These are phyloP conservation scores for Peromyscus polionotus DNA, from an alignment of 2,113 vertebrate species.

Conservation along the genomic window DNA sequence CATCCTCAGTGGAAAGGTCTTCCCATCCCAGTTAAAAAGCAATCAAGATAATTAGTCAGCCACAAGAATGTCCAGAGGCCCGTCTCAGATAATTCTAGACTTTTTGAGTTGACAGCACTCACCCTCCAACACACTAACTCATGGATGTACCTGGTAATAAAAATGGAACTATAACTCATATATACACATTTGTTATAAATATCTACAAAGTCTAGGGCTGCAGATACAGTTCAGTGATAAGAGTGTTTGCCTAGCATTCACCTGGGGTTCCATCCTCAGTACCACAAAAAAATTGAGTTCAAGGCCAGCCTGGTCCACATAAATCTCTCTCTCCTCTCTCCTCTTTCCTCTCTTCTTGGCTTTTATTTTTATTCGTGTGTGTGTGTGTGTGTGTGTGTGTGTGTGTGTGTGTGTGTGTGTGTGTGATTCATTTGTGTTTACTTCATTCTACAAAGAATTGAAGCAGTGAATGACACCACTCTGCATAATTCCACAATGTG, in stretches of 20 bases:
- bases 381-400: not conserved
- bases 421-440: not conserved
- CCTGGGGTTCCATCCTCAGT: not conserved
- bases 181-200: not conserved
- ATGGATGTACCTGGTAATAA: not conserved
- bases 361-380: slow-evolving; percentile 35
- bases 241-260: not conserved
- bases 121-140: not conserved
- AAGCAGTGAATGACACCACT: not conserved
- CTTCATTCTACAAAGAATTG: not conserved
- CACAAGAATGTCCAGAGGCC: not conserved
- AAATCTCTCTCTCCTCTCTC: not conserved
- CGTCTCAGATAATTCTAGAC: not conserved
- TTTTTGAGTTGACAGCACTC: too few relatives aligned
- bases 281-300: not conserved
- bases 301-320: not conserved
- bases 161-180: slow-evolving; percentile 18
- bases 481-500: slow-evolving; percentile 19
- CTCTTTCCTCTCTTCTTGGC: not conserved
- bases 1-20: too few relatives aligned
- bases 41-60: not conserved
- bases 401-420: too few relatives aligned
- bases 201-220: slow-evolving; percentile 58
- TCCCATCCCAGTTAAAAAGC: not conserved
- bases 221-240: not conserved